Evolutionary conservation across 2,113 vertebrate species (phyloP).

Genomic region (Cyprinodon variegatus): DNA sequence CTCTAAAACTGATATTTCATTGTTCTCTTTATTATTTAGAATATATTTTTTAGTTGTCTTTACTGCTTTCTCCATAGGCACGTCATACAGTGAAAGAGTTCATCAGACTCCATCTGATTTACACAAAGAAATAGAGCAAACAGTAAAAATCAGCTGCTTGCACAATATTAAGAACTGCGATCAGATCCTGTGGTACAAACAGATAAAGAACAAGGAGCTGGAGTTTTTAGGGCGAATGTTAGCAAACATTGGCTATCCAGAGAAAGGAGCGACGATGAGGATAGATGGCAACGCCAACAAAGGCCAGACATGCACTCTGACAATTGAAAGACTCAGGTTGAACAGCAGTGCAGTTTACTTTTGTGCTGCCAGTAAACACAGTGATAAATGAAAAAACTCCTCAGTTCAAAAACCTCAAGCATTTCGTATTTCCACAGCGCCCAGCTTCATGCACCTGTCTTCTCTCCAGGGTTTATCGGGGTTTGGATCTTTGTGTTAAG

Average conservation of each 20-base stretch:
- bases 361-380: conserved; percentile 14
- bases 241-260: background rate
- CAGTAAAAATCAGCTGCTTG: conserved; percentile 37
- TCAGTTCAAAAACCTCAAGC: conserved; percentile 42
- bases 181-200: conserved; percentile 57
- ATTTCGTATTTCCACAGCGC: background rate
- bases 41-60: background rate
- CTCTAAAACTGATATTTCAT: background rate
- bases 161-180: conserved; percentile 32
- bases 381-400: background rate
- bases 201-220: background rate
- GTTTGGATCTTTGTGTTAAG: background rate
- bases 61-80: background rate
- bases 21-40: background rate
- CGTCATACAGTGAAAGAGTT: conserved; percentile 25
- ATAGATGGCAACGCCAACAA: conserved; percentile 9
- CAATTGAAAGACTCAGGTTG: background rate
- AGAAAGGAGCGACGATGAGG: background rate
- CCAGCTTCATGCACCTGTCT: conserved; percentile 6
- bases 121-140: background rate
- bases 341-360: conserved; percentile 50
- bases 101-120: conserved; percentile 31
- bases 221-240: conserved; percentile 46
- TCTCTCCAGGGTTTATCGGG: background rate
- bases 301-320: conserved; percentile 3